phyloP scores from a whole-genome alignment of 2,113 vertebrate genomes.

The Delphinapterus leucas region DNA sequence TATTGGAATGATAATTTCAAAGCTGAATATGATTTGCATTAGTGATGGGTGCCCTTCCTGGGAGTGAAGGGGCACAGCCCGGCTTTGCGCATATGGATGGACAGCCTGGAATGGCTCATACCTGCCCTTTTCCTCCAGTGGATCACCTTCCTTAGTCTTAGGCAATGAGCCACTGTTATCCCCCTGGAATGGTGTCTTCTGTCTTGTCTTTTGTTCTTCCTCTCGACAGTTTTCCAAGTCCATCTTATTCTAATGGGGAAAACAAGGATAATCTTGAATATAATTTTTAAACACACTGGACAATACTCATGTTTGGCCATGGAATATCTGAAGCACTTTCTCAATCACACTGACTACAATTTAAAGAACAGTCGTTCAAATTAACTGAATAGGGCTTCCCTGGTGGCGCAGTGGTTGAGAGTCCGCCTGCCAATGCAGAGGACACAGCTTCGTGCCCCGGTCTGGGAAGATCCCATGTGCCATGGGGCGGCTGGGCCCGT shows the following conservation, averaged over 20 bases:
- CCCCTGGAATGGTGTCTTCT: conserved; percentile 71
- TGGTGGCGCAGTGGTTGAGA: too few relatives aligned
- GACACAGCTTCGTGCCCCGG: too few relatives aligned
- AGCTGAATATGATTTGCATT: not conserved
- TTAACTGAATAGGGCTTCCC: not conserved
- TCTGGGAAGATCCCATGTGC: too few relatives aligned
- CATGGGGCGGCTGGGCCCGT: too few relatives aligned
- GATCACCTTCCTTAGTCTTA: conserved; percentile 64
- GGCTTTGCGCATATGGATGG: rapidly evolving
- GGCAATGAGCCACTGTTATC: conserved; percentile 46
- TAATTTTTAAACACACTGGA: not conserved
- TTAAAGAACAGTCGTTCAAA: not conserved
- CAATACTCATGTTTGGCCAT: not conserved
- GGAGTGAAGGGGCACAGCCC: not conserved
- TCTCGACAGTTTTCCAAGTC: conserved; percentile 74
- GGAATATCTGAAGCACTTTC: not conserved
- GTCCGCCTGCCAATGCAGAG: too few relatives aligned
- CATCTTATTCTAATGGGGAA: conserved; percentile 73
- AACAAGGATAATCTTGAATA: not conserved
- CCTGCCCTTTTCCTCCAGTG: conserved; percentile 74
- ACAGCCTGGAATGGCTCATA: not conserved
- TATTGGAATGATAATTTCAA: not conserved
- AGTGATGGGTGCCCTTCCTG: not conserved
- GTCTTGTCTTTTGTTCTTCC: conserved; percentile 73
- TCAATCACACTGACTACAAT: not conserved